phyloP scores from a whole-genome alignment of 2,113 vertebrate genomes.

The Brachypteracias leptosomus region DNA sequence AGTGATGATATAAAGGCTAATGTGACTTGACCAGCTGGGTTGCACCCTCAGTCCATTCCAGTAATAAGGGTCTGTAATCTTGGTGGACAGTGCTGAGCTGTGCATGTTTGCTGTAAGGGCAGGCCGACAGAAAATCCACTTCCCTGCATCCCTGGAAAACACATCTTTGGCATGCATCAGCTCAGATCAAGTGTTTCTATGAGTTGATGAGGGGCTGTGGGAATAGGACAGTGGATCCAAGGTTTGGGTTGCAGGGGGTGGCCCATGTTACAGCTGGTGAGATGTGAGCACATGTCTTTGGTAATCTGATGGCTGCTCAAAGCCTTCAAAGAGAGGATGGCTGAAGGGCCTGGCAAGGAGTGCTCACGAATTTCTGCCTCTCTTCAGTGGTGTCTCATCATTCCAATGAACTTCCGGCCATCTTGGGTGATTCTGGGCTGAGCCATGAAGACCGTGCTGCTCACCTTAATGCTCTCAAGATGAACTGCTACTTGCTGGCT shows the following conservation, averaged over 20 bases:
- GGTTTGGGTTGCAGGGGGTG: constrained; percentile 36
- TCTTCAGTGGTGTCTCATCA: constrained; percentile 82
- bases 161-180: neutral
- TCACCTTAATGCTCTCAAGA: constrained; percentile 90
- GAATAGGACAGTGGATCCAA: neutral
- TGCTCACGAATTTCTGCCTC: neutral
- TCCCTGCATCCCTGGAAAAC: neutral
- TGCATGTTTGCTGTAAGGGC: constrained; percentile 80
- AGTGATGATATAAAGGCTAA: constrained; percentile 81
- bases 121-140: constrained; percentile 71
- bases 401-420: constrained; percentile 78
- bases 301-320: constrained; percentile 82
- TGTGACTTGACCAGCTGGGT: constrained; percentile 73
- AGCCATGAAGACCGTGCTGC: constrained; percentile 74
- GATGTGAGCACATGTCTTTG: constrained; percentile 82
- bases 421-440: constrained; percentile 74
- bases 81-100: constrained; percentile 73
- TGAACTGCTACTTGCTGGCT: constrained; percentile 90
- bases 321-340: neutral
- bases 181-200: constrained; percentile 7
- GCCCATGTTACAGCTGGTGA: constrained; percentile 28
- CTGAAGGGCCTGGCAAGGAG: neutral
- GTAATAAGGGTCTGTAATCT: constrained; percentile 78
- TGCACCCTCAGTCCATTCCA: constrained; percentile 37
- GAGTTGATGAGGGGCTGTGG: neutral